A percentile compares a stretch with the other conserved stretches of the same genome.
Evolutionary conservation across 2,888 invertebrate genomes (phyloP).

Genomic region (Physocephala rufipes): DNA sequence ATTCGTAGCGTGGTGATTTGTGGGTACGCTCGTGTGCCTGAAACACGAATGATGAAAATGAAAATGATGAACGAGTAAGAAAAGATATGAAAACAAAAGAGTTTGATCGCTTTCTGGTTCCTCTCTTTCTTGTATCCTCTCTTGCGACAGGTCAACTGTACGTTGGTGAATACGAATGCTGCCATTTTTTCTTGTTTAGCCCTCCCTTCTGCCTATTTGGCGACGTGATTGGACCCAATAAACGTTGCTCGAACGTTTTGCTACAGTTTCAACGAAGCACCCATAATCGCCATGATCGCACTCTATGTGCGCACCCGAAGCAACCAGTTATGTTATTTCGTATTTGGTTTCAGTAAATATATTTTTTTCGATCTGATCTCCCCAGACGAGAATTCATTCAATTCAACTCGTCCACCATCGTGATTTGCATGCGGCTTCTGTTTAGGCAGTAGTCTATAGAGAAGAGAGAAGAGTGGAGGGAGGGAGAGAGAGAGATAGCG

Average conservation of each 20-base stretch:
- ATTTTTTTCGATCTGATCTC: not conserved
- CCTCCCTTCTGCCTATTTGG: not conserved
- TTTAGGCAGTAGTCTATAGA: too few relatives aligned
- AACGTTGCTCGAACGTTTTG: slow-evolving; percentile 2
- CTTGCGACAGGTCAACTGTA: not conserved
- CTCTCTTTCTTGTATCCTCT: not conserved
- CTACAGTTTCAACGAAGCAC: slow-evolving; percentile 27
- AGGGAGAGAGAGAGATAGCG: too few relatives aligned
- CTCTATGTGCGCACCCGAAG: slow-evolving; percentile 4
- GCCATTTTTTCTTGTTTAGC: slow-evolving; percentile 14
- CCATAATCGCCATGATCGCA: slow-evolving; percentile 14
- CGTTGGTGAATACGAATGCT: not conserved
- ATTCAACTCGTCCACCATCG: too few relatives aligned
- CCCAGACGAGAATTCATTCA: too few relatives aligned
- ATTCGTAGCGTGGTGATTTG: slow-evolving; percentile 71
- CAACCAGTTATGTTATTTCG: slow-evolving; percentile 23
- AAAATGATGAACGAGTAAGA: slow-evolving; percentile 9
- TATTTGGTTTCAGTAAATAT: not conserved
- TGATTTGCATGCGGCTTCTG: not conserved
- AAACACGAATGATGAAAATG: slow-evolving; percentile 36
- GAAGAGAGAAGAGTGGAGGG: too few relatives aligned
- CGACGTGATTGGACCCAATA: slow-evolving; percentile 10
- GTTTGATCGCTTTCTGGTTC: not conserved
- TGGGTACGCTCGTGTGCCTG: slow-evolving; percentile 65
- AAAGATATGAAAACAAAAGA: not conserved